These are phyloP conservation scores for Cromileptes altivelis DNA, from an alignment of 2,113 vertebrate genomes.

Conservation along the genomic window DNA sequence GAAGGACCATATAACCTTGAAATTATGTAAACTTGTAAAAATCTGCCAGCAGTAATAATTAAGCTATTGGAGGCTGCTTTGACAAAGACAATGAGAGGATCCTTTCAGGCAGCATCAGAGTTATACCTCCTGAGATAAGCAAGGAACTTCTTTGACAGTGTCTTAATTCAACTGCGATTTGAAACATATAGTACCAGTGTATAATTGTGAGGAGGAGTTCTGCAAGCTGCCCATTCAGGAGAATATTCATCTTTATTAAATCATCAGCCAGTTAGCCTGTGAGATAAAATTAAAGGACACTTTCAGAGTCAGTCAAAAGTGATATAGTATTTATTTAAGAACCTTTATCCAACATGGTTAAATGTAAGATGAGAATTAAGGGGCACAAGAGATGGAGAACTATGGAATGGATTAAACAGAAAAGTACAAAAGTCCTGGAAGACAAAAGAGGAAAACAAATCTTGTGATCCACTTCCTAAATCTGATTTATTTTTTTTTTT, in stretches of 20 bases:
- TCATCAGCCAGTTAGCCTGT: conserved; percentile 93
- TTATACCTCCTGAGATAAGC: background rate
- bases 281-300: background rate
- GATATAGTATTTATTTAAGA: background rate
- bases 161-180: background rate
- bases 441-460: too few species aligned
- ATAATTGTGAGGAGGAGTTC: conserved; percentile 92
- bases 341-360: background rate
- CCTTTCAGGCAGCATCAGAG: conserved; percentile 3
- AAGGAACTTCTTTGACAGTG: background rate
- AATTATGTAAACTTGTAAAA: conserved; percentile 30
- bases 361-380: background rate
- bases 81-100: background rate
- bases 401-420: background rate
- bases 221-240: conserved; percentile 91
- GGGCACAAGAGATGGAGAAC: background rate
- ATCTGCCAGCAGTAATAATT: background rate
- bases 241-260: conserved; percentile 95
- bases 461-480: too few species aligned
- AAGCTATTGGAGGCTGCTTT: background rate
- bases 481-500: too few species aligned
- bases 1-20: conserved; percentile 43
- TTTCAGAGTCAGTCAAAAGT: background rate
- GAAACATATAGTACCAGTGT: conserved; percentile 85
- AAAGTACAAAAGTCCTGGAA: too few species aligned